A percentile compares a stretch with the other conserved stretches of the same genome.
phyloP scores from a whole-genome alignment of 2,888 invertebrate genomes.

The Hololepta plana region DNA sequence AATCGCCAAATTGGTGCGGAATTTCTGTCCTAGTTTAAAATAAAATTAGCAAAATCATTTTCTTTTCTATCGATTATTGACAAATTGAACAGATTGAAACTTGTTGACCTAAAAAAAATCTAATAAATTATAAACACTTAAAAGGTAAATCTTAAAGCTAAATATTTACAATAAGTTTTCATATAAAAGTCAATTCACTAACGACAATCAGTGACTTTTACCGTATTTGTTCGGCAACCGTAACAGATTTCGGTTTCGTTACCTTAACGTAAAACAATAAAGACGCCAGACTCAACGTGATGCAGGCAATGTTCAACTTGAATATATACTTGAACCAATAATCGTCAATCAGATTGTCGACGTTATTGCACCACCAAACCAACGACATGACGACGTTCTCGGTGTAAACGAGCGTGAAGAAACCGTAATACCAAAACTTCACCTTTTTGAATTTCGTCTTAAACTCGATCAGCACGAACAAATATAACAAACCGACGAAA shows the following conservation, averaged over 20 bases:
- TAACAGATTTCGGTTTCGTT: slow-evolving; percentile 37
- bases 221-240: slow-evolving; percentile 15
- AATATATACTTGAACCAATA: slow-evolving; percentile 57
- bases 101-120: no score
- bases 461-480: slow-evolving; percentile 63
- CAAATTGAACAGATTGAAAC: no score
- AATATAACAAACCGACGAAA: slow-evolving; percentile 54
- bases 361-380: slow-evolving; percentile 42
- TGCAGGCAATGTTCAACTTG: slow-evolving; percentile 38
- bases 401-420: slow-evolving; percentile 41
- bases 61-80: no score
- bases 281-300: slow-evolving; percentile 37
- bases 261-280: slow-evolving; percentile 44
- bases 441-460: slow-evolving; percentile 59
- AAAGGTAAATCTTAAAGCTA: no score
- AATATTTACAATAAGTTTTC: no score
- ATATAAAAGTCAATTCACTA: no score
- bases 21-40: no score
- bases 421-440: slow-evolving; percentile 48
- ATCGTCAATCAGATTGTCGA: slow-evolving; percentile 28
- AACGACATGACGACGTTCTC: slow-evolving; percentile 53
- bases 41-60: no score
- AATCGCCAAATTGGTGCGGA: no score
- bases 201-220: no score
- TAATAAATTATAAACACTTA: no score